Evolutionary conservation across 2,797 vertebrate species (phyloP).

Genomic region (Remorina albescens): DNA sequence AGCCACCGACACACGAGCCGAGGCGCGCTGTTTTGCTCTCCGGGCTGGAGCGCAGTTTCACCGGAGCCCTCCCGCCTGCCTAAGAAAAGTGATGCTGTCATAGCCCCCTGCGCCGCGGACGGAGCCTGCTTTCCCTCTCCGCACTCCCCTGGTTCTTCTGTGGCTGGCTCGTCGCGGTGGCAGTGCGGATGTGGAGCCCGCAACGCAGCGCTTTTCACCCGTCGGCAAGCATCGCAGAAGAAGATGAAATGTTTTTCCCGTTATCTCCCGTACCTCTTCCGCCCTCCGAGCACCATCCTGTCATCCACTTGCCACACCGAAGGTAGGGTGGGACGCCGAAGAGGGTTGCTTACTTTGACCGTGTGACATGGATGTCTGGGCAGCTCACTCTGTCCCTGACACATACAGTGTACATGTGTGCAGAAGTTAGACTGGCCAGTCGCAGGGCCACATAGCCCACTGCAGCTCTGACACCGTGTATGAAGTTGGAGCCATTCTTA

Average conservation of each 20-base stretch:
- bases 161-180: slow-evolving; percentile 73
- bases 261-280: slow-evolving; percentile 95
- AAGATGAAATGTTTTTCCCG: slow-evolving; percentile 99
- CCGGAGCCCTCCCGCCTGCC: slow-evolving; percentile 50
- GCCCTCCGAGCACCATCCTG: slow-evolving; percentile 94
- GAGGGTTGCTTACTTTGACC: slow-evolving; percentile 70
- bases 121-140: slow-evolving; percentile 60
- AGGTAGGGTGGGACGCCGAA: slow-evolving; percentile 87
- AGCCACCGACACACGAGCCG: slow-evolving; percentile 44
- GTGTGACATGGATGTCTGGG: slow-evolving; percentile 60
- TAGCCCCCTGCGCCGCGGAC: slow-evolving; percentile 78
- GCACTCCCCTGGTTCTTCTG: slow-evolving; percentile 48
- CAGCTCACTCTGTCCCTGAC: slow-evolving; percentile 22
- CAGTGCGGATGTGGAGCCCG: slow-evolving; percentile 85
- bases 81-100: slow-evolving; percentile 80
- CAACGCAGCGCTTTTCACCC: slow-evolving; percentile 75
- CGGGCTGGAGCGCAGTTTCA: slow-evolving; percentile 51
- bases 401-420: slow-evolving; percentile 39
- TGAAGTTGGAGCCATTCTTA: slow-evolving; percentile 60
- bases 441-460: slow-evolving; percentile 21
- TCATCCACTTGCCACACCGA: slow-evolving; percentile 96
- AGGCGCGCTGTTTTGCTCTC: slow-evolving; percentile 50
- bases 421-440: slow-evolving; percentile 65
- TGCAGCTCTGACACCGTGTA: slow-evolving; percentile 48
- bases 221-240: slow-evolving; percentile 78